A percentile compares a stretch with the other conserved stretches of the same genome.
Evolutionary conservation across 2,888 invertebrate genomes (phyloP).

Genomic region (Quadroppia sp.): DNA sequence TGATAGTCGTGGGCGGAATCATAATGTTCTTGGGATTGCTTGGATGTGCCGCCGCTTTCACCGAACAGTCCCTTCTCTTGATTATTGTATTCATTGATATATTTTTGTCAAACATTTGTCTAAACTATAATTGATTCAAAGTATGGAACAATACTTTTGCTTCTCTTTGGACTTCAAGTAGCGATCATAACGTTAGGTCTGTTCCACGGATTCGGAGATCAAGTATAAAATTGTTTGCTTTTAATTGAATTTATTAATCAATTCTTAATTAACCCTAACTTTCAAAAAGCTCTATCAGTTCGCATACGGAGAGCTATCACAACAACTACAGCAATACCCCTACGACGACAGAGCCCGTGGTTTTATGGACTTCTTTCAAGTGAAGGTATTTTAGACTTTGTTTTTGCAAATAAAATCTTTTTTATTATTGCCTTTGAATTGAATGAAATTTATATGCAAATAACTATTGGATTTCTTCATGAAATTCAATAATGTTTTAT

Average conservation of each 20-base stretch:
- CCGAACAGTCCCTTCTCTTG: neutral
- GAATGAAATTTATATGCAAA: no score
- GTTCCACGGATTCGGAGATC: slow-evolving; percentile 42
- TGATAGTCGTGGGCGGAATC: slow-evolving; percentile 43
- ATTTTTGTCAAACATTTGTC: no score
- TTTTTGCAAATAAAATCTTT: neutral
- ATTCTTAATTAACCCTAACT: neutral
- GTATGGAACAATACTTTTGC: slow-evolving; percentile 39
- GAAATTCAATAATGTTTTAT: neutral
- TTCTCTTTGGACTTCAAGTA: slow-evolving; percentile 40
- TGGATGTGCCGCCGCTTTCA: slow-evolving; percentile 26
- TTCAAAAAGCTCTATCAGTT: slow-evolving; percentile 42
- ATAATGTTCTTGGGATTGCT: slow-evolving; percentile 40
- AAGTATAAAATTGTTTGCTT: slow-evolving; percentile 4
- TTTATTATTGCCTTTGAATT: neutral
- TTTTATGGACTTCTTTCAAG: slow-evolving; percentile 44
- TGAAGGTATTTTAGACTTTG: slow-evolving; percentile 41
- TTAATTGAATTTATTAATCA: neutral
- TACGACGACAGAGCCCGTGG: slow-evolving; percentile 36
- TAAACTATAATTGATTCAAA: neutral
- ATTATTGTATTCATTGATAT: slow-evolving; percentile 9
- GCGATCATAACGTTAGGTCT: slow-evolving; percentile 40
- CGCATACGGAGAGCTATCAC: slow-evolving; percentile 41
- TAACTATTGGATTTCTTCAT: no score
- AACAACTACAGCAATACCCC: slow-evolving; percentile 43